Evolutionary conservation across 1,140 invertebrate species (phyloP).

Genomic region (Lordiphosa collinella): DNA sequence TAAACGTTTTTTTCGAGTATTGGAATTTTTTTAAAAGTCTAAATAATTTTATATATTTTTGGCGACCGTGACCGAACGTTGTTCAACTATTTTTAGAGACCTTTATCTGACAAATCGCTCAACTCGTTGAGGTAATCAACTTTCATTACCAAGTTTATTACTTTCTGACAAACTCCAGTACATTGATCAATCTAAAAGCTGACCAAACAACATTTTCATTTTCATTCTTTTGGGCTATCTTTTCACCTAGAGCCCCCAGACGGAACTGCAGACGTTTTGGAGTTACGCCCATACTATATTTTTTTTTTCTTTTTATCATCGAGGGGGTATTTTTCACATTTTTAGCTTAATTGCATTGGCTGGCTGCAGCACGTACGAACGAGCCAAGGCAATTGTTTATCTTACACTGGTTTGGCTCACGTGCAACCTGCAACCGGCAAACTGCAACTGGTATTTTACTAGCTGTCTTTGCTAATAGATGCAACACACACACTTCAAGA

Average conservation of each 20-base stretch:
- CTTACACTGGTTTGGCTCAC: constrained; percentile 42
- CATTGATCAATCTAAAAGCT: constrained; percentile 31
- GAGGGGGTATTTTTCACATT: constrained; percentile 68
- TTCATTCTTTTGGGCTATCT: constrained; percentile 28
- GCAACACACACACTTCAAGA: constrained; percentile 13
- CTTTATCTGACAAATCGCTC: too few species aligned
- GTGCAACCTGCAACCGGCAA: constrained; percentile 26
- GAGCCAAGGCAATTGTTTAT: constrained; percentile 51
- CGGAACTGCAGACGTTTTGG: too few species aligned
- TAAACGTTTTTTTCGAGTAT: too few species aligned
- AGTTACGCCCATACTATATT: constrained; percentile 24
- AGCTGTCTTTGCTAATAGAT: constrained; percentile 28
- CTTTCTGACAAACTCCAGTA: too few species aligned
- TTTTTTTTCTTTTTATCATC: constrained; percentile 2
- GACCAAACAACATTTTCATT: constrained; percentile 35
- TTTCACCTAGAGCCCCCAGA: neutral
- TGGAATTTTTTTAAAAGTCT: too few species aligned
- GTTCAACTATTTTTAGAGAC: too few species aligned
- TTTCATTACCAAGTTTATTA: constrained; percentile 4
- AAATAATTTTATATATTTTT: too few species aligned
- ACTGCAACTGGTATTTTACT: constrained; percentile 64
- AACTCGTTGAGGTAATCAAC: too few species aligned
- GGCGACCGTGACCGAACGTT: too few species aligned
- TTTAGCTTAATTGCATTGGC: constrained; percentile 74
- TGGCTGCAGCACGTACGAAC: constrained; percentile 43